Conservation (phyloP, 2,113 vertebrate genomes). For the Hystrix cristata region DNA sequence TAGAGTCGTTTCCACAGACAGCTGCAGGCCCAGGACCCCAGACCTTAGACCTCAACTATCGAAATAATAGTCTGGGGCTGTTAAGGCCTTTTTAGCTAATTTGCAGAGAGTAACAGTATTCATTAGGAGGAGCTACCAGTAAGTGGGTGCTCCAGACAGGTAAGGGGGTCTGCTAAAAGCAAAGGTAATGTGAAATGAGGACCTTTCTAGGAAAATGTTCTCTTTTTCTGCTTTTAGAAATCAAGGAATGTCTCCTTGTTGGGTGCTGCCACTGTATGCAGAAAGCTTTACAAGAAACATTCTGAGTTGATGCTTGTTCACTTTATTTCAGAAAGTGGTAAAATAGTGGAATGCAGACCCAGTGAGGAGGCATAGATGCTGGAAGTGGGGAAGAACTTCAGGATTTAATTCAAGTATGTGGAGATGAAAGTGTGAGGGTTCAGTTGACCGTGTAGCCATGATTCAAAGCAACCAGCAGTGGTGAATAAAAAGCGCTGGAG, state of each 20-base stretch:
- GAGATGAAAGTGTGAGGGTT: not conserved
- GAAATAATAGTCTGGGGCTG: not conserved
- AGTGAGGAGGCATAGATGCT: slow-evolving; percentile 78
- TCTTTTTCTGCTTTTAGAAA: slow-evolving; percentile 31
- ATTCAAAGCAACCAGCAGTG: not conserved
- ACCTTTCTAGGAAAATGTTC: slow-evolving; percentile 3
- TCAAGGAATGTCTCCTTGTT: not conserved
- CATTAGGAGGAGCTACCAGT: too few species aligned
- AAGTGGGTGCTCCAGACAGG: not conserved
- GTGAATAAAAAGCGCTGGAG: not conserved
- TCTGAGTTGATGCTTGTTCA: not conserved
- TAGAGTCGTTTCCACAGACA: not conserved
- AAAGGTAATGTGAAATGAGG: not conserved
- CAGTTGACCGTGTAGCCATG: not conserved
- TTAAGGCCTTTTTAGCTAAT: not conserved
- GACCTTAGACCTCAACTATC: not conserved
- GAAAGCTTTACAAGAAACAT: not conserved
- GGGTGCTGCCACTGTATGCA: not conserved
- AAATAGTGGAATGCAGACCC: slow-evolving; percentile 85
- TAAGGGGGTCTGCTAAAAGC: not conserved
- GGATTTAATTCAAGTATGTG: slow-evolving; percentile 86
- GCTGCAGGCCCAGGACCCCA: not conserved
- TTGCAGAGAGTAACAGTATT: not conserved
- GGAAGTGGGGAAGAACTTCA: slow-evolving; percentile 86
- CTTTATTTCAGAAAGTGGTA: slow-evolving; percentile 88